These are phyloP conservation scores for Ophion obscuratus DNA, from an alignment of 2,888 invertebrate genomes.

Conservation along the genomic window DNA sequence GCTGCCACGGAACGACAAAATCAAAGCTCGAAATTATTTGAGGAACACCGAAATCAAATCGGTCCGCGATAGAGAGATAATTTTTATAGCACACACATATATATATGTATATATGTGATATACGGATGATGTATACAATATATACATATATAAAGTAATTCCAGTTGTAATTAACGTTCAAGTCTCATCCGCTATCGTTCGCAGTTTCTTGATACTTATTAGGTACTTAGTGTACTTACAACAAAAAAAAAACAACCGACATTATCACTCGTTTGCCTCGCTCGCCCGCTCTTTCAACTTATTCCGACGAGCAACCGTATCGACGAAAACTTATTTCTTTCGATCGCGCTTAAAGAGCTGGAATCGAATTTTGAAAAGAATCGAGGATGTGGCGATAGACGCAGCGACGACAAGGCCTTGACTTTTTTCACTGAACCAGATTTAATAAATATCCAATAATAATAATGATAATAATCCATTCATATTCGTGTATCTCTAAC, in stretches of 20 bases:
- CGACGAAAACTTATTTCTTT: slow-evolving; percentile 44
- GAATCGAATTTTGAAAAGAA: slow-evolving; percentile 25
- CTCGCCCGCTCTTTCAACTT: slow-evolving; percentile 46
- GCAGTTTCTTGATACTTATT: slow-evolving; percentile 66
- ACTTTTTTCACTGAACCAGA: not conserved
- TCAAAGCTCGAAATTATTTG: slow-evolving; percentile 56
- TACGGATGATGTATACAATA: not conserved
- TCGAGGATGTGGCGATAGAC: slow-evolving; percentile 7
- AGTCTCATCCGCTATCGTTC: slow-evolving; percentile 66
- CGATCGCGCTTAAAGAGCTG: slow-evolving; percentile 19
- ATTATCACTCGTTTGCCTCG: slow-evolving; percentile 60
- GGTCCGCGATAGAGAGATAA: slow-evolving; percentile 20
- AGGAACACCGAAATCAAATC: slow-evolving; percentile 55
- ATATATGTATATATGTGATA: not conserved
- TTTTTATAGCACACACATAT: not conserved
- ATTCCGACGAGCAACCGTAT: slow-evolving; percentile 30
- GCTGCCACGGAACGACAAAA: slow-evolving; percentile 71
- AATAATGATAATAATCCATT: slow-evolving; percentile 40
- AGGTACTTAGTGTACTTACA: slow-evolving; percentile 72
- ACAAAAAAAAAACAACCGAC: slow-evolving; percentile 51
- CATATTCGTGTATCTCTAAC: slow-evolving; percentile 48
- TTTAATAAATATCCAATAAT: not conserved
- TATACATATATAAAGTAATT: slow-evolving; percentile 8
- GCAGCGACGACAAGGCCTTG: not conserved
- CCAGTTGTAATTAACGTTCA: slow-evolving; percentile 26